Evolutionary conservation across 2,888 invertebrate species (phyloP).

Genomic region (Drosophila sordidapex): DNA sequence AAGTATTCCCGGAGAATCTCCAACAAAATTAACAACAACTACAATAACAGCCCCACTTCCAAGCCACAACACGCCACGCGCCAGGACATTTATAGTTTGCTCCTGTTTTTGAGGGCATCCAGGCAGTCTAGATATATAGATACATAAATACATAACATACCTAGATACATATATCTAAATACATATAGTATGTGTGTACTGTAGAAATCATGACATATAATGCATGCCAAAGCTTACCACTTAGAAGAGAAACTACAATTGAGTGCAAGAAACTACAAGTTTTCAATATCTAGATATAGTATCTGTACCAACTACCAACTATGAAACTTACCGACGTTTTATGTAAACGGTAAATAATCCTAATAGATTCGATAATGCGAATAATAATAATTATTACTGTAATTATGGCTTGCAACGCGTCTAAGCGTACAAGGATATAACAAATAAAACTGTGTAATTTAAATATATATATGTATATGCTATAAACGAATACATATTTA

Average conservation of each 20-base stretch:
- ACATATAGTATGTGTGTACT: conserved; percentile 44
- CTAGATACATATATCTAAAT: conserved; percentile 25
- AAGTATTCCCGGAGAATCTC: conserved; percentile 67
- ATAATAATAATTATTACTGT: conserved; percentile 44
- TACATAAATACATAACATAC: conserved; percentile 27
- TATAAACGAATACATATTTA: conserved; percentile 27
- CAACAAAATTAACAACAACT: conserved; percentile 11
- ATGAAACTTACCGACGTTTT: conserved; percentile 13
- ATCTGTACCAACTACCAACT: conserved; percentile 22
- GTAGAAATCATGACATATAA: conserved; percentile 82
- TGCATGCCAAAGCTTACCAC: conserved; percentile 84
- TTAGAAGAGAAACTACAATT: conserved; percentile 67
- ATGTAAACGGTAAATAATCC: conserved; percentile 51
- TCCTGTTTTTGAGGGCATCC: conserved; percentile 14
- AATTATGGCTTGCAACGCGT: conserved; percentile 25
- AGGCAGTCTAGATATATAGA: conserved; percentile 34
- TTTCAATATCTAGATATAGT: conserved; percentile 49
- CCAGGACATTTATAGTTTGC: conserved; percentile 20
- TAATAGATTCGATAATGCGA: conserved; percentile 65
- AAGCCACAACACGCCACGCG: conserved; percentile 26
- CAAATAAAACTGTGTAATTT: conserved; percentile 71
- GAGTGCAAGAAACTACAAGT: conserved; percentile 78
- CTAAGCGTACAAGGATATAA: conserved; percentile 30
- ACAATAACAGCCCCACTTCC: conserved; percentile 4
- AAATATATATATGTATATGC: conserved; percentile 37